Base-by-base conservation (phyloP, 2,797 vertebrate genomes). In the Tamandua tetradactyla region DNA sequence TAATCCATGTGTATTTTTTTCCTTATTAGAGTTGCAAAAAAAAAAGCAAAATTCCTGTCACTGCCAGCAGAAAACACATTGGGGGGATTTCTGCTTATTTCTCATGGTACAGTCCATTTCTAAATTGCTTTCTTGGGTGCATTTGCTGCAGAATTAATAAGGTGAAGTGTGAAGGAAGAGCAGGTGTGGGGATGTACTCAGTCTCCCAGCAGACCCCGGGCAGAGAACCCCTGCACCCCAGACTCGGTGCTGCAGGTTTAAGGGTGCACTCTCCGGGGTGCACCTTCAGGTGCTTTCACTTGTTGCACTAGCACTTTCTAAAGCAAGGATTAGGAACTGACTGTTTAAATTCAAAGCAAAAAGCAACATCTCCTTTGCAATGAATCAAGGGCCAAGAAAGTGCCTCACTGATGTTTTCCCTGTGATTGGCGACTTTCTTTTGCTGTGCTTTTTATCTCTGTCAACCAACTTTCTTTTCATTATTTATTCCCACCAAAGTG, bases 401-500 rank as follows among this genome's bases (percentile, higher is more conserved):
- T 12, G 4, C 4, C 74, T 93, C n/a, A n/a, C 59, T 90, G 62
- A 92, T 72, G 82, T 27, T 92, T 92, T 89, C 68, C 80, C 75
- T 69, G 44, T 22, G 37, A 42, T 94, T 72, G 82, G 42, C 55
- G 74, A 66, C 81, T 88, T 37, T 30, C 35, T 32, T 86, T 79
- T 84, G 86, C 49, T 81, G 57, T 92, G 62, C 91, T 44, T 94
- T 93, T 95, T 93, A 96, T 97, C 95, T 94, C 79, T 95, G 96
- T 96, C 96, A 94, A 87, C 69, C 87, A 96, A 95, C 96, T 97
- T 97, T 95, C 96, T 96, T 96, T 92, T 91, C 93, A 96, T 97
- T 93, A 96, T 96, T 97, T 96, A 92, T 95, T 94, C 96, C 78
- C 76, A 89, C 79, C 69, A 74, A 96, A 84, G 72, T 96, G 97